Evolutionary conservation across 2,888 invertebrate species (phyloP), one percentile per base, ranked within the genome.

Genomic region (Troides aeacus): DNA sequence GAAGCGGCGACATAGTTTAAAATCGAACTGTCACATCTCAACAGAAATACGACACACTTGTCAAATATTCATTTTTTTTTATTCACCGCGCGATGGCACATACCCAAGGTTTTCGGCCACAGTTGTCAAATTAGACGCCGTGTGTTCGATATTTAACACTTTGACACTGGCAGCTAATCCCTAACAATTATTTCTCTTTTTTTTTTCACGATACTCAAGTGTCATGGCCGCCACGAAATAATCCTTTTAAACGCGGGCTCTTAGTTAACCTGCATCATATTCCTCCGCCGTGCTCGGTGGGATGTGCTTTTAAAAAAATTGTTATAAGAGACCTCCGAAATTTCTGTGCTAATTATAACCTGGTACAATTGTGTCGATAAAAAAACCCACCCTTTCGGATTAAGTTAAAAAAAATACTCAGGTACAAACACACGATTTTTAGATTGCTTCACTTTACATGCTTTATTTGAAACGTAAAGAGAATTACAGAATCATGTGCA

Each of bases 101-200:
- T 78, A 77, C 77, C 79, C 79, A 76, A 83, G 80, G 82, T 85
- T 83, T 85, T 83, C 81, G 81, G 84, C 82, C 83, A 80, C 87
- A 84, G 84, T 86, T 88, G 92, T 92, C 91, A 91, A 90, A 91
- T 91, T 90, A 90, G 90, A 89, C 87, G 80, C 81, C 80, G 82
- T 85, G 84, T 84, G 89, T 90, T 90, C 90, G 90, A 92, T 90
- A 91, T 92, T 92, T 92, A 92, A 92, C 92, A 92, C 92, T 91
- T 92, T 92, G 92, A 92, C 92, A 90, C 92, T 89, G 92, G 86
- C 89, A 89, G 88, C 88, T 92, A 90, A 92, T 92, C 92, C 90
- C 82, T 79, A 83, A 85, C 88, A 88, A 88, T 86, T 85, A 87
- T 87, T 89, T 83, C 78, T 77, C 83, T 73, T 42, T 42, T 42